These are phyloP conservation scores for Pitta sordida DNA, from an alignment of 2,113 vertebrate genomes.

Conservation along the genomic window DNA sequence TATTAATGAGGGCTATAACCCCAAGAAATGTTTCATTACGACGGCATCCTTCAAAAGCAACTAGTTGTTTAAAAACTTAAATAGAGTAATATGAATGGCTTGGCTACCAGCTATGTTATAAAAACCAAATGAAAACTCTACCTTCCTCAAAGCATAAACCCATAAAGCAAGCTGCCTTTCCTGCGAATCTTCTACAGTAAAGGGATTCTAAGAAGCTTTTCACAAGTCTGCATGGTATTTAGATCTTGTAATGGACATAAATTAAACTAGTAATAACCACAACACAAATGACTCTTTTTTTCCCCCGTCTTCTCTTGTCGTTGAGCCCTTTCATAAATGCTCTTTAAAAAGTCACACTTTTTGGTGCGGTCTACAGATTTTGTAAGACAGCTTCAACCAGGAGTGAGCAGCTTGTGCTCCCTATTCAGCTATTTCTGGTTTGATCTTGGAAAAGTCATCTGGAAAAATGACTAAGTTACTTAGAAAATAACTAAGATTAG, in stretches of 20 bases:
- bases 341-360: not conserved
- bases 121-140: not conserved
- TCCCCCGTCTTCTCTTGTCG: not conserved
- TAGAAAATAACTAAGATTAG: not conserved
- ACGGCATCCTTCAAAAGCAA: constrained; percentile 15
- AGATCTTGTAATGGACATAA: not conserved
- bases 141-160: not conserved
- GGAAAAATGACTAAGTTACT: not conserved
- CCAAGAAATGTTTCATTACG: not conserved
- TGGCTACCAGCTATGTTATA: not conserved
- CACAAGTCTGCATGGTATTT: not conserved
- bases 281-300: not conserved
- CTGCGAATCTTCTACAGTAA: not conserved
- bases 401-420: not conserved
- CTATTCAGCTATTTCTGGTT: not conserved
- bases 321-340: not conserved
- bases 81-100: not conserved
- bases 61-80: constrained; percentile 26
- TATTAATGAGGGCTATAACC: constrained; percentile 30
- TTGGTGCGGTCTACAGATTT: not conserved
- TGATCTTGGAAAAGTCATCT: not conserved
- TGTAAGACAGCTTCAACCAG: not conserved
- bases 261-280: not conserved
- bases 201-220: not conserved
- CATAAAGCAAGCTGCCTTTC: not conserved